Evolutionary conservation across 2,113 vertebrate species (phyloP), one percentile per base, ranked within the genome.

Genomic region (Calidris pugnax): DNA sequence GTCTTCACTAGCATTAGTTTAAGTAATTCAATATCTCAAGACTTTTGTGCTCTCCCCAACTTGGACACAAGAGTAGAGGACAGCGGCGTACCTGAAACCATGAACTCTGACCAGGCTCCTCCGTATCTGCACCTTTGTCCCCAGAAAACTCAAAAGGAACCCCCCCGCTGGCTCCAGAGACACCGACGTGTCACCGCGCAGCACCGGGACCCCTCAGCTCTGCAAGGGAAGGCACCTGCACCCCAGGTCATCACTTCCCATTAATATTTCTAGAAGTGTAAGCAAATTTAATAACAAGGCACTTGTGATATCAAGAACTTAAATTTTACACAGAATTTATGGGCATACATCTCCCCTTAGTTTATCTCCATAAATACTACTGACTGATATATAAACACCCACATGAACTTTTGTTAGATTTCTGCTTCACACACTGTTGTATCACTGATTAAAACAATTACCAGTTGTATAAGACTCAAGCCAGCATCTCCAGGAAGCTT

Each of bases 161-260:
- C 33, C 19, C 1, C 32, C 5, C 6, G 8, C 4, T 37, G 35
- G 24, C 32, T 16, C 28, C 28, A 63, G 39, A 77, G 59, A 32
- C 28, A 33, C 41, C 68, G 30, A 51, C 6, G 2, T 2, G 10
- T n/a, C 24, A 21, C 17, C 1, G 2, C 5, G 30, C 35, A 92
- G 33, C n/a, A 6, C 30, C 4, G 22, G 60, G 50, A 14, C 5
- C 45, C 50, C 39, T 17, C 66, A 27, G 47, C 66, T 35, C 32
- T 1, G 14, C 0, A 6, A 62, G 53, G 13, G 53, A 33, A 39
- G 30, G 26, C 1, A 1, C 14, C 2, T 5, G n/a, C 22, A 10
- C n/a, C 6, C 3, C 64, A 57, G 47, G 20, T 12, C 47, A 37
- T 7, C 41, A 19, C 1, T 23, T 20, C 4, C 69, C 69, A 30